phyloP scores from a whole-genome alignment of 2,113 vertebrate genomes.

The Oenanthe melanoleuca region DNA sequence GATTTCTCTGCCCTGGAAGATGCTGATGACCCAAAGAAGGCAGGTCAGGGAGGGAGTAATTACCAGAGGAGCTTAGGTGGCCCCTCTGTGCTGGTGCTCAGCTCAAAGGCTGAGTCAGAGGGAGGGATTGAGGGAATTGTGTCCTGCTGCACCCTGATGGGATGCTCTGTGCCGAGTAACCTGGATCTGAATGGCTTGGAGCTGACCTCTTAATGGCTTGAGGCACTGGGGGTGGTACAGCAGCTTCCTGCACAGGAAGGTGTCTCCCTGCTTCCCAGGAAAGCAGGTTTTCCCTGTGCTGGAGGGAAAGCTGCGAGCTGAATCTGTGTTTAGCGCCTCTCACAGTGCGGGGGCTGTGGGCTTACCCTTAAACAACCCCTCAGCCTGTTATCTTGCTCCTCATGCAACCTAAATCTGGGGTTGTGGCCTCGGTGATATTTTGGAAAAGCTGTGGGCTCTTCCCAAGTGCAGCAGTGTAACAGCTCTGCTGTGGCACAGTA shows the following conservation, averaged over 20 bases:
- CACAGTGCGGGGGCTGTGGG: background rate
- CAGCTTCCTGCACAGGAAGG: background rate
- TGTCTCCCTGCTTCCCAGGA: background rate
- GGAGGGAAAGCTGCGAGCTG: background rate
- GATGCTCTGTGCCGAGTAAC: background rate
- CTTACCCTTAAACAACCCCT: background rate
- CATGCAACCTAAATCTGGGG: background rate
- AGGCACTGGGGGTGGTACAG: background rate
- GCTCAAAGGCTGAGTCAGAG: background rate
- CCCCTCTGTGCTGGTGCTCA: background rate
- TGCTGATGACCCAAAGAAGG: background rate
- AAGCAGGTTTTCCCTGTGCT: background rate
- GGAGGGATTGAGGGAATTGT: background rate
- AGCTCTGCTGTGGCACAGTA: background rate
- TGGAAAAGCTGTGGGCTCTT: background rate
- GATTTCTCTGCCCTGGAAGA: background rate
- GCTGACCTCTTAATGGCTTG: background rate
- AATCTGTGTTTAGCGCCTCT: background rate
- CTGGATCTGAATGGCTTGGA: background rate
- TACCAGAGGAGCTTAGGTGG: rapidly evolving
- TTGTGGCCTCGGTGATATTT: background rate
- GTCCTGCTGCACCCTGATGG: background rate
- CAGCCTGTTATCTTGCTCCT: background rate
- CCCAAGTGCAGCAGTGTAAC: background rate
- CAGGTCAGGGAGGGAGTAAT: background rate